These are phyloP conservation scores for Galerucella pusilla DNA, from an alignment of 2,888 invertebrate species.

Conservation along the genomic window DNA sequence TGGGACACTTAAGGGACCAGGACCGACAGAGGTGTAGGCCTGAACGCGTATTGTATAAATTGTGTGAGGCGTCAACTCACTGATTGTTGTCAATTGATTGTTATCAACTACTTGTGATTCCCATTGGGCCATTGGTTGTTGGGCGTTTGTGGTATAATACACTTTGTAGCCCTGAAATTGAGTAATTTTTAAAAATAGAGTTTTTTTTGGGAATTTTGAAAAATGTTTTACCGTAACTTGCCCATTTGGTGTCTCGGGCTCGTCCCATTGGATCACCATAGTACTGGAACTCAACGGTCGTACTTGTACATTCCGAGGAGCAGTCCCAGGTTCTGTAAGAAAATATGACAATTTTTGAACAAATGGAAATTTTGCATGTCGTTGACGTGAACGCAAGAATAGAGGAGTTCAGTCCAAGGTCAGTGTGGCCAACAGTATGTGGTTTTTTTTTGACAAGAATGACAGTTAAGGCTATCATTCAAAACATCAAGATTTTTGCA, in stretches of 20 bases:
- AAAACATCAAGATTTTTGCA: too few species aligned
- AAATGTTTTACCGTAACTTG: slow-evolving; percentile 87
- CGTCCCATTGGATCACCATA: slow-evolving; percentile 98
- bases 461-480: too few species aligned
- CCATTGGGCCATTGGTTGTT: slow-evolving; percentile 90
- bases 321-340: slow-evolving; percentile 88
- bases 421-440: too few species aligned
- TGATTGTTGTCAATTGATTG: slow-evolving; percentile 91
- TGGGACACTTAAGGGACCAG: slow-evolving; percentile 94
- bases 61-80: slow-evolving; percentile 89
- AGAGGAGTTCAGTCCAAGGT: too few species aligned
- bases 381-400: too few species aligned
- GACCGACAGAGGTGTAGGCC: slow-evolving; percentile 93
- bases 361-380: not conserved
- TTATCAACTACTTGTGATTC: slow-evolving; percentile 93
- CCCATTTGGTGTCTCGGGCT: slow-evolving; percentile 97
- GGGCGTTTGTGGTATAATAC: slow-evolving; percentile 92
- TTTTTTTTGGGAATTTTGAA: not conserved
- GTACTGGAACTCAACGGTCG: slow-evolving; percentile 94
- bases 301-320: slow-evolving; percentile 94
- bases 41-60: slow-evolving; percentile 96
- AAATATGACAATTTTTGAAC: slow-evolving; percentile 25
- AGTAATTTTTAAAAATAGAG: not conserved
- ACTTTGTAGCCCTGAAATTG: slow-evolving; percentile 93
- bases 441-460: too few species aligned